Conservation (phyloP, 2,888 invertebrate genomes). For the Hoplodrina ambigua region DNA sequence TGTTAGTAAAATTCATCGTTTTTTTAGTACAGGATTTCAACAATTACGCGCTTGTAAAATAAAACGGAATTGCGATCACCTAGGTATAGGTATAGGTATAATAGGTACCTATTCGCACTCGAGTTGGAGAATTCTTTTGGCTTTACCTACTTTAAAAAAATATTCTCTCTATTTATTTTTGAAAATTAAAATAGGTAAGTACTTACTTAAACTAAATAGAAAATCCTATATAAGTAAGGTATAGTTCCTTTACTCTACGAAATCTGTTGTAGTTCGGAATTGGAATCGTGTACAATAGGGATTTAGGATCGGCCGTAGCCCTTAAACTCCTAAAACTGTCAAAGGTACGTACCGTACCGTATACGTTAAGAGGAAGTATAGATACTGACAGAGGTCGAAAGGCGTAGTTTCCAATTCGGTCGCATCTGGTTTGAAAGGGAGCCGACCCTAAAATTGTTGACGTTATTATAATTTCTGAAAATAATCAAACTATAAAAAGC, state of each 20-base stretch:
- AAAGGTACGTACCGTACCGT: constrained; percentile 18
- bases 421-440: neutral
- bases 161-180: neutral
- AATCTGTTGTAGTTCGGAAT: constrained; percentile 45
- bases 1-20: neutral
- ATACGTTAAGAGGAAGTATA: constrained; percentile 5
- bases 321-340: constrained; percentile 33
- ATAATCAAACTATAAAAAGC: neutral
- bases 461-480: neutral
- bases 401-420: neutral
- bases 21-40: neutral
- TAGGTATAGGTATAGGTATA: neutral
- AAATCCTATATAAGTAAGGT: neutral
- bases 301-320: constrained; percentile 23
- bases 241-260: constrained; percentile 1
- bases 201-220: neutral
- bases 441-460: neutral
- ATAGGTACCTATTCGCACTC: neutral
- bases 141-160: neutral
- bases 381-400: constrained; percentile 17
- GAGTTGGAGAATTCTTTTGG: neutral
- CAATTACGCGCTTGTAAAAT: neutral
- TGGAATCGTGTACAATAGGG: constrained; percentile 46
- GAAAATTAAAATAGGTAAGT: neutral
- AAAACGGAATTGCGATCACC: neutral